Evolutionary conservation across 92 coral and sea anemone genomes (phyloP).

Genomic region (Chrysogorgia sp.): DNA sequence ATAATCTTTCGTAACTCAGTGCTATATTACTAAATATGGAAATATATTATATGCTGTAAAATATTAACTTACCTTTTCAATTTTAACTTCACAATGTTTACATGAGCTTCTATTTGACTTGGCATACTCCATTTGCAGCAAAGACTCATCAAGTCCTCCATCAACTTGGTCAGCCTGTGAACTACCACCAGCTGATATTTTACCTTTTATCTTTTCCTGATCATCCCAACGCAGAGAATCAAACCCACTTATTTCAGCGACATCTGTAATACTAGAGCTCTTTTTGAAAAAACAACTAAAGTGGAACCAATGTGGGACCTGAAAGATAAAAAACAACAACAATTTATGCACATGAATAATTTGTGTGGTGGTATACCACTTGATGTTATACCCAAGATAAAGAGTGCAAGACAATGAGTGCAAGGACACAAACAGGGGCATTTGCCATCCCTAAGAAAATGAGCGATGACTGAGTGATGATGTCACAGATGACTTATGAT

Average conservation of each 20-base stretch:
- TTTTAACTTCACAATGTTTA: constrained; percentile 87
- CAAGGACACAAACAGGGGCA: too few species aligned
- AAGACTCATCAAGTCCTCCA: constrained; percentile 40
- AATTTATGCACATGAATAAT: background rate
- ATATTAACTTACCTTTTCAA: constrained; percentile 70
- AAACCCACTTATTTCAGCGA: constrained; percentile 75
- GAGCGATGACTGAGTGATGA: too few species aligned
- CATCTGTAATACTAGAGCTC: constrained; percentile 56
- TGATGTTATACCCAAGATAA: too few species aligned
- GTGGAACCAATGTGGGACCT: constrained; percentile 99
- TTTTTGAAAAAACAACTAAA: constrained; percentile 80
- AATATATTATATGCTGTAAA: background rate
- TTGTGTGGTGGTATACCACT: background rate
- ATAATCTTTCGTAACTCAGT: too few species aligned
- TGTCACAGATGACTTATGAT: too few species aligned
- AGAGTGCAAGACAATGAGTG: too few species aligned
- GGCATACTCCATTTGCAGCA: constrained; percentile 80
- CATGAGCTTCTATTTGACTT: constrained; percentile 93
- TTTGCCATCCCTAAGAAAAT: too few species aligned
- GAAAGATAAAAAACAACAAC: constrained; percentile 3
- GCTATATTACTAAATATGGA: background rate
- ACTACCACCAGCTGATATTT: constrained; percentile 55
- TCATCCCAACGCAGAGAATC: constrained; percentile 95
- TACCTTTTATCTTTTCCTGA: constrained; percentile 74
- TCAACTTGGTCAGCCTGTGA: constrained; percentile 39